Evolutionary conservation across 2,797 vertebrate genomes (phyloP).

Genomic region (Peromyscus eremicus): DNA sequence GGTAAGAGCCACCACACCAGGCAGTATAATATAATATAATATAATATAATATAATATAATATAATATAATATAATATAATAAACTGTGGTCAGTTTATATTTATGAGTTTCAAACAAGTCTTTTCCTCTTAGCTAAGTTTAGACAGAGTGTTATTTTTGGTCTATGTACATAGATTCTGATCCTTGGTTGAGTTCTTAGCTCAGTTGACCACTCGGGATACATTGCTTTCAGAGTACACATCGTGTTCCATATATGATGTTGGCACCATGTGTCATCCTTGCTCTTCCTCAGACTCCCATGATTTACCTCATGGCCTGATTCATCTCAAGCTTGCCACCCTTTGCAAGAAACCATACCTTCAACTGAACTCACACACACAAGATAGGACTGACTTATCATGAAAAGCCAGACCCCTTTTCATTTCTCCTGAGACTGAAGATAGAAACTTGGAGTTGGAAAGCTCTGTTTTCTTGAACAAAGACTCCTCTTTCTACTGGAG

Average conservation of each 20-base stretch:
- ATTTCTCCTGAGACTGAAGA: background rate
- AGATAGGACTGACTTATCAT: background rate
- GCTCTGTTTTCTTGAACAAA: background rate
- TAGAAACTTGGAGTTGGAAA: background rate
- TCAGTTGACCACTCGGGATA: accelerated
- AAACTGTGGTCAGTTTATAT: background rate
- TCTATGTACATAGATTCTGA: background rate
- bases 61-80: no score
- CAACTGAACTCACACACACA: accelerated
- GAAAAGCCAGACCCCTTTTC: background rate
- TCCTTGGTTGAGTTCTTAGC: background rate
- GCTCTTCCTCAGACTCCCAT: accelerated
- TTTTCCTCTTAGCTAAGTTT: background rate
- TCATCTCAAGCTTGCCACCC: background rate
- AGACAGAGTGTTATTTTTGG: background rate
- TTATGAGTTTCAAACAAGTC: background rate
- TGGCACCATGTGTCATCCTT: accelerated
- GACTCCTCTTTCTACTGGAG: accelerated
- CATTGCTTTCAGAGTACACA: accelerated
- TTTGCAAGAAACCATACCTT: background rate
- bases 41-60: no score
- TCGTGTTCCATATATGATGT: background rate
- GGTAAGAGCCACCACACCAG: background rate
- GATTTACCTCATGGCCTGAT: background rate
- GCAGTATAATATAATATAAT: no score